Base-by-base conservation (phyloP, 2,113 vertebrate species). In the Apteryx mantelli region DNA sequence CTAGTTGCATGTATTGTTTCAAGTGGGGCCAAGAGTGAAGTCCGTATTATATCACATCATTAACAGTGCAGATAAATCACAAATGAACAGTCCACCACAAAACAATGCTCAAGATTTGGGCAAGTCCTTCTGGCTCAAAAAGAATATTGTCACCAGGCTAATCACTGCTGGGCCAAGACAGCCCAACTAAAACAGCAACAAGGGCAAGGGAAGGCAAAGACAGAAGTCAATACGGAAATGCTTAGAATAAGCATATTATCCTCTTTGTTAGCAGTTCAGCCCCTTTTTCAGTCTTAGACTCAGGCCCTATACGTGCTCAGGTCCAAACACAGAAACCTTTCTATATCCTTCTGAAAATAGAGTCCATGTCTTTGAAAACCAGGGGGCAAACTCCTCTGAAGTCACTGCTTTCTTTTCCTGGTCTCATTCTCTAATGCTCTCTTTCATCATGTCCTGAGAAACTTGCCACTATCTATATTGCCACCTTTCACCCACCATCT, bases 71-170 rank as follows among this genome's bases (percentile, higher is more conserved):
- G 36, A 64, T 30, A 38, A 50, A 13, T 24, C 26, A 36, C 46
- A 61, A 48, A 42, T 28, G 28, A 79, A 13, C 34, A 38, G 60
- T 64, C 36, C 34, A 14, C 48, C 44, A 79, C 44, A 70, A 14
- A 48, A 70, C 46, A 13, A 48, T 17, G 21, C 11, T 26, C 60
- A 76, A 65, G 28, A 36, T 61, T 56, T 52, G 71, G 52, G 63
- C 56, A 76, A 8, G 32, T n/a, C 14, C 18, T 75, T 13, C 44
- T 38, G 32, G 21, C 36, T 0, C 0, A 56, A n/a, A 5, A 36
- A 82, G 13, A 5, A 14, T 42, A 88, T 53, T 61, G 28, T 52
- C 63, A 80, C 21, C 14, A 28, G 26, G 42, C 12, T 68, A 60
- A 26, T 93, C 71, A n/a, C 42, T 53, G 28, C 30, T 69, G 30